phyloP scores from a whole-genome alignment of 92 coral and sea anemone species.

The Actinostola sp. region DNA sequence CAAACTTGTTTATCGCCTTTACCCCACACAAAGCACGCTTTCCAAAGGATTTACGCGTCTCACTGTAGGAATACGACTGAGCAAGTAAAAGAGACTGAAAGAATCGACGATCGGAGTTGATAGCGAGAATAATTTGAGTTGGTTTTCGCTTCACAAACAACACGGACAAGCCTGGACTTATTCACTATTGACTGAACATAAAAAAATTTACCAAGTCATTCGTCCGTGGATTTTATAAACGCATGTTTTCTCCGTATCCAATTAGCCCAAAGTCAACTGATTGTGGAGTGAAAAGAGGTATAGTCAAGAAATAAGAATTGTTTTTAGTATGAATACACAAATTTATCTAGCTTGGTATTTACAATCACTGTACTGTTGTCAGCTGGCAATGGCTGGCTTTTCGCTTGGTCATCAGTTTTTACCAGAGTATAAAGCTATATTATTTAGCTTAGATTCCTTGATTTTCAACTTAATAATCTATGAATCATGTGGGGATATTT shows the following conservation, averaged over 20 bases:
- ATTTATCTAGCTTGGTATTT: conserved; percentile 21
- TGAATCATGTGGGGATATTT: neutral
- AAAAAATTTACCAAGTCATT: conserved; percentile 24
- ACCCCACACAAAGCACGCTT: conserved; percentile 20
- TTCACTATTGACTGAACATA: conserved; percentile 20
- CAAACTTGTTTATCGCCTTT: conserved; percentile 43
- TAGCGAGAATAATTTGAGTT: conserved; percentile 10
- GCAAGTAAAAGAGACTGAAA: conserved; percentile 10
- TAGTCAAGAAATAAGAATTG: conserved; percentile 3
- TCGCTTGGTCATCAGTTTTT: conserved; percentile 39
- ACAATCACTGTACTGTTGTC: conserved; percentile 36
- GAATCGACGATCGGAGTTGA: conserved; percentile 10
- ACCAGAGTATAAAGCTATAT: neutral
- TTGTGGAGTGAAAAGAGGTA: conserved; percentile 2
- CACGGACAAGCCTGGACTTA: conserved; percentile 84
- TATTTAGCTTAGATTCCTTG: neutral
- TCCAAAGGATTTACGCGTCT: conserved; percentile 8
- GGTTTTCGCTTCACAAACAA: conserved; percentile 20
- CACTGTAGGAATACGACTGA: conserved; percentile 17
- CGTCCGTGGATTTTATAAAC: conserved; percentile 1
- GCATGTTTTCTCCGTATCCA: conserved; percentile 2
- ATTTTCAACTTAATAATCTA: neutral
- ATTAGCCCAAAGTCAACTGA: neutral
- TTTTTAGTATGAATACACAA: neutral
- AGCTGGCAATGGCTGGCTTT: conserved; percentile 44